Evolutionary conservation across 2,888 invertebrate species (phyloP), one percentile per base, ranked within the genome.

Genomic region (Perithous albicinctus): DNA sequence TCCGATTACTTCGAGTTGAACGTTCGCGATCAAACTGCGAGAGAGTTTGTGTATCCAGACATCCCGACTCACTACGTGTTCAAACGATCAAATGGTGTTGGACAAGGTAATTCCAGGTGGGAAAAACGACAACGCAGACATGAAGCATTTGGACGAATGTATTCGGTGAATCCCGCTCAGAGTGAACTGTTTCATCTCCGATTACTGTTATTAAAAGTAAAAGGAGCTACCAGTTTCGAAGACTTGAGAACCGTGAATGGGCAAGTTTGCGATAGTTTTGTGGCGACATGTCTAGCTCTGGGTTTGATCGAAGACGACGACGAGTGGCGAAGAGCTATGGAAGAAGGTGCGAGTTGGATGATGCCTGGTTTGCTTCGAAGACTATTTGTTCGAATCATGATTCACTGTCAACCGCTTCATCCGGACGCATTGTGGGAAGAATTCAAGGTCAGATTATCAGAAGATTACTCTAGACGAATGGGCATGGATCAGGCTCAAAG

Each of bases 221-320:
- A 76, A 78, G 88, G 87, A 15, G 84, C 86, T 0, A 83, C 54
- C 20, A n/a, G n/a, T n/a, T n/a, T n/a, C n/a, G n/a, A n/a, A n/a
- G n/a, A n/a, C n/a, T n/a, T n/a, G n/a, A n/a, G 81, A 74, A 86
- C 85, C 2, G 85, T 88, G 4, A 63, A 89, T 69, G 88, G 87
- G 15, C 18, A 51, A 2, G 41, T 18, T 59, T 54, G 46, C 38
- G 20, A 6, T 10, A 89, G 86, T 1, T 91, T 87, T 78, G n/a
- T n/a, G n/a, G n/a, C n/a, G n/a, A n/a, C n/a, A n/a, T n/a, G n/a
- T n/a, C n/a, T n/a, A n/a, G n/a, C 78, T 20, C 72, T 84, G 26
- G 80, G 86, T 48, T 79, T 93, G 5, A 77, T 91, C 0, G 87
- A 87, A 64, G 86, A 92, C 79, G 77, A 84, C 54, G 61, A 80